These are phyloP conservation scores for Dioctria linearis DNA, from an alignment of 2,888 invertebrate species.

Conservation along the genomic window DNA sequence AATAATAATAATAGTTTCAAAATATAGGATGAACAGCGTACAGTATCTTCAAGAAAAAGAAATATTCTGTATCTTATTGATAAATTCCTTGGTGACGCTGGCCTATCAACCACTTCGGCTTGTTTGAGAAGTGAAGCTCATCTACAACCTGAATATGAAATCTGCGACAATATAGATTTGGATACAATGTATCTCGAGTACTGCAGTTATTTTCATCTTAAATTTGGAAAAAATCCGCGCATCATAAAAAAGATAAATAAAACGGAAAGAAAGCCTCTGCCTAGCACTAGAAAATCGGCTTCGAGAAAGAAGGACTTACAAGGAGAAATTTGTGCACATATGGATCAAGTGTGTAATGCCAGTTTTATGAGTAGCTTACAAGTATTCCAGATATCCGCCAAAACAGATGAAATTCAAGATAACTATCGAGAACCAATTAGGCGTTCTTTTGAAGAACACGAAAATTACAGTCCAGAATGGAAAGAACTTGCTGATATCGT, in stretches of 20 bases:
- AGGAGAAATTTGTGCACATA: background rate
- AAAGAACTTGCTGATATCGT: conserved; percentile 78
- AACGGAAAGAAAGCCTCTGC: conserved; percentile 49
- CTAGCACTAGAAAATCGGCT: background rate
- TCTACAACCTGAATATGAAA: conserved; percentile 76
- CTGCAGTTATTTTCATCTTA: conserved; percentile 86
- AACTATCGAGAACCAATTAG: background rate
- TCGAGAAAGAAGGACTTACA: background rate
- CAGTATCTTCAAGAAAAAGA: conserved; percentile 67
- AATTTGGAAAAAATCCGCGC: conserved; percentile 90
- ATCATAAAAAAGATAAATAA: conserved; percentile 75
- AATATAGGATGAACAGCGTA: background rate
- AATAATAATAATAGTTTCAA: background rate
- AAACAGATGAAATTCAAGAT: background rate
- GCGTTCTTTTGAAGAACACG: background rate
- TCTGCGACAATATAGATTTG: conserved; percentile 94
- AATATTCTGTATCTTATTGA: conserved; percentile 78
- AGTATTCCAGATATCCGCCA: background rate
- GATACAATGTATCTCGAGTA: conserved; percentile 91
- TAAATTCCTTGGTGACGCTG: conserved; percentile 79
- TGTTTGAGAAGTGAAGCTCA: conserved; percentile 81
- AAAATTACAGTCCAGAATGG: conserved; percentile 72
- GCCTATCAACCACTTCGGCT: conserved; percentile 77
- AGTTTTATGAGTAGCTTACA: background rate
- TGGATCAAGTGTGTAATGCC: background rate